These are phyloP conservation scores for Zelleria hepariella DNA, from an alignment of 2,888 invertebrate species.

Conservation along the genomic window DNA sequence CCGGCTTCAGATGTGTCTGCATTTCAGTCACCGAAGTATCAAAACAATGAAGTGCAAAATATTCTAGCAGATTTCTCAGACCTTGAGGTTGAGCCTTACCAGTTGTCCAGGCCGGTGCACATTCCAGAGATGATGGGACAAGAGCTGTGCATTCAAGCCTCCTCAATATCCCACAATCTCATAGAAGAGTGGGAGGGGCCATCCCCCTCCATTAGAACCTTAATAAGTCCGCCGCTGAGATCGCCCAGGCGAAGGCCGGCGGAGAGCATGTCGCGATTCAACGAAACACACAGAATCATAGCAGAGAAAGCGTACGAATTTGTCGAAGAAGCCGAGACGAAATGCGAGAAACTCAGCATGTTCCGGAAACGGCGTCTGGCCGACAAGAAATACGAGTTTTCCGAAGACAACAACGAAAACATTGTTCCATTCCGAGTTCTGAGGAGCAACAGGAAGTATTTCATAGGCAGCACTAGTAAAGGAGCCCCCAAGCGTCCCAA, in stretches of 20 bases:
- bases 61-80: conserved; percentile 76
- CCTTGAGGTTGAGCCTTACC: conserved; percentile 68
- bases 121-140: conserved; percentile 61
- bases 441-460: conserved; percentile 67
- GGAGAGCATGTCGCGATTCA: conserved; percentile 66
- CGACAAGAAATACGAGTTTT: conserved; percentile 93
- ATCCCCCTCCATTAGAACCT: conserved; percentile 57
- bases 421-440: conserved; percentile 77
- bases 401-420: conserved; percentile 81
- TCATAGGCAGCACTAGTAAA: conserved; percentile 51
- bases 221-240: conserved; percentile 61
- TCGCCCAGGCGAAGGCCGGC: conserved; percentile 61
- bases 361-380: conserved; percentile 88
- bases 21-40: conserved; percentile 65
- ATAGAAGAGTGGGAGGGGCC: conserved; percentile 69
- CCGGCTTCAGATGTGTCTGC: conserved; percentile 54
- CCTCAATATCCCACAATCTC: conserved; percentile 58
- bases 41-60: conserved; percentile 72
- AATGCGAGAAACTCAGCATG: conserved; percentile 88
- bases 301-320: conserved; percentile 88
- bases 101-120: conserved; percentile 54
- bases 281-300: conserved; percentile 64
- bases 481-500: conserved; percentile 42
- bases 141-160: conserved; percentile 60
- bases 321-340: conserved; percentile 84